Evolutionary conservation across 2,888 invertebrate species (phyloP), one percentile per base, ranked within the genome.

Genomic region (Seladonia tumulorum): DNA sequence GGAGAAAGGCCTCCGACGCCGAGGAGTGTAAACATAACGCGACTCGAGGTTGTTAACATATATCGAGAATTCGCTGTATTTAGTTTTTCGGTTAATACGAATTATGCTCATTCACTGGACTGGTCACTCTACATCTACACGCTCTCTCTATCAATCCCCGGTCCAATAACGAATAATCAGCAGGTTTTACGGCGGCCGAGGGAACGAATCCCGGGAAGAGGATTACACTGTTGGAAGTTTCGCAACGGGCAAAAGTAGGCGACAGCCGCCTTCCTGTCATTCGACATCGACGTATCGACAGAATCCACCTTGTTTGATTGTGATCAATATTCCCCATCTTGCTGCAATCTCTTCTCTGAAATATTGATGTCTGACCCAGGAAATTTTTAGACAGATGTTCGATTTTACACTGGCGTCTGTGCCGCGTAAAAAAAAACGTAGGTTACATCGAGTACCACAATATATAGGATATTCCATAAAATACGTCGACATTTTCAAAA

Each of bases 251-350:
- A 39, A 42, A 16, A 45, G 53, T 42, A 60, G 47, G 29, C 49
- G 25, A 35, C 22, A 14, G 47, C 29, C 18, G 25, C 14, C 49
- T 35, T 49, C 22, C 39, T 35, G 76, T 76, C 57, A 49, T 39
- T 66, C 16, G 39, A 66, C 18, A 35, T 25, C 74, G 75, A 63
- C 47, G 35, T 79, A 79, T 82, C 66, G 82, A 79, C 79, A 66
- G 82, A 39, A 57, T 35, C 25, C 22, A 22, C 25, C 18, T 25
- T 53, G 60, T 63, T 42, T 57, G 22, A 42, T 42, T 22, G n/a
- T 73, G 63, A 72, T 76, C 82, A 29, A 79, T 82, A 85, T 76
- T 72, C 39, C 29, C 45, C 42, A 75, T 60, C 25, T 66, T 25
- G 22, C 5, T 8, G 66, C 35, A 18, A 66, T 66, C 66, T 18